A percentile compares a stretch with the other conserved stretches of the same genome.
These are phyloP conservation scores for Coleophora deauratella DNA, from an alignment of 2,888 invertebrate genomes.

Conservation along the genomic window DNA sequence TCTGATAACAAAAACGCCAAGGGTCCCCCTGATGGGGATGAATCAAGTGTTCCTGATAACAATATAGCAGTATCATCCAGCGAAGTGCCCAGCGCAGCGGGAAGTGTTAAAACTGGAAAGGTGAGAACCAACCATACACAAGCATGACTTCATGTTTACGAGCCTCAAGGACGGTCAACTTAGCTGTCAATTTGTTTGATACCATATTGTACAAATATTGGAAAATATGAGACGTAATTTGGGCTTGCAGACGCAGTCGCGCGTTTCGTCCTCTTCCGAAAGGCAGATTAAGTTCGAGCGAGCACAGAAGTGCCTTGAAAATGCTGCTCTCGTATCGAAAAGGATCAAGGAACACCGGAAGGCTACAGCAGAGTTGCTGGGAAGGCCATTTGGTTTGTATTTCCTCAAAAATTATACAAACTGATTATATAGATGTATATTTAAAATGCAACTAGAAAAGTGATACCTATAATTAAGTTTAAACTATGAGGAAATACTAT, in stretches of 20 bases:
- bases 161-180: slow-evolving; percentile 4
- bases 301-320: slow-evolving; percentile 65
- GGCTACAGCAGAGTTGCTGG: slow-evolving; percentile 64
- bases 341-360: slow-evolving; percentile 64
- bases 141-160: no score
- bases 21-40: slow-evolving; percentile 45
- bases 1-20: slow-evolving; percentile 60
- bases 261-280: slow-evolving; percentile 48
- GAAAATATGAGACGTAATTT: no score
- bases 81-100: slow-evolving; percentile 47
- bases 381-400: slow-evolving; percentile 54
- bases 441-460: neutral
- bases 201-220: neutral
- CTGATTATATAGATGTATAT: neutral
- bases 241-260: slow-evolving; percentile 33
- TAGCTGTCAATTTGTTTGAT: neutral
- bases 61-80: slow-evolving; percentile 48
- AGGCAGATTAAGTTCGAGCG: slow-evolving; percentile 62
- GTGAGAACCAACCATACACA: slow-evolving; percentile 18
- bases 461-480: no score
- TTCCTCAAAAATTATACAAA: neutral
- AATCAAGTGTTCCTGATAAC: slow-evolving; percentile 38
- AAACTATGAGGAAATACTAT: no score
- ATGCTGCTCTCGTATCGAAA: slow-evolving; percentile 67
- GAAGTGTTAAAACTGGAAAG: slow-evolving; percentile 53